These are phyloP conservation scores for Cherax destructor DNA, from an alignment of 1,140 invertebrate species.

Conservation along the genomic window DNA sequence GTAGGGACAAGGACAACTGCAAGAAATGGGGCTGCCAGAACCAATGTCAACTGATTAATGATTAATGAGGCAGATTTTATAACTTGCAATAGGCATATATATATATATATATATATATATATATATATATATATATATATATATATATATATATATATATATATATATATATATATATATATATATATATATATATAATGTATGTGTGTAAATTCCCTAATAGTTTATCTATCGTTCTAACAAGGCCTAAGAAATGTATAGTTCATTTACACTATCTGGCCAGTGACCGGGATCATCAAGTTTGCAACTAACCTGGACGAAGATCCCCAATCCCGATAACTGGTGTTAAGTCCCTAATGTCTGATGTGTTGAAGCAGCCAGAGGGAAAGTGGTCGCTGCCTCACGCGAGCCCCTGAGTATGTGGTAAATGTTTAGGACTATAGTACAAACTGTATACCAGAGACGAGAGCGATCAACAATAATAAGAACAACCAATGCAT, in stretches of 20 bases:
- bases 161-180: no score
- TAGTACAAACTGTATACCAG: slow-evolving; percentile 50
- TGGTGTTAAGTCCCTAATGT: background rate
- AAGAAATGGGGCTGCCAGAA: slow-evolving; percentile 13
- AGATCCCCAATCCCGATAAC: slow-evolving; percentile 19
- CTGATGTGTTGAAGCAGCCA: slow-evolving; percentile 6
- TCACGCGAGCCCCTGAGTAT: slow-evolving; percentile 41
- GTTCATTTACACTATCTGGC: slow-evolving; percentile 22
- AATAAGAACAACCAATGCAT: slow-evolving; percentile 45
- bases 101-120: background rate
- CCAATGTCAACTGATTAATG: slow-evolving; percentile 23
- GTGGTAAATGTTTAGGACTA: slow-evolving; percentile 28
- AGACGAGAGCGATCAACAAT: slow-evolving; percentile 23
- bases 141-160: no score
- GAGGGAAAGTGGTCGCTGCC: slow-evolving; percentile 33
- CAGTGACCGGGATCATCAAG: slow-evolving; percentile 21
- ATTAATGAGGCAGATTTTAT: slow-evolving; percentile 16
- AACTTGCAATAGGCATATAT: background rate
- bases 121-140: no score
- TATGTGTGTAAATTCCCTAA: no score
- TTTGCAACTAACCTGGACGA: slow-evolving; percentile 34
- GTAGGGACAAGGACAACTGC: background rate
- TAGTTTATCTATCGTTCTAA: background rate
- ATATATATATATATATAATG: no score
- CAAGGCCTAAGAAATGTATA: background rate